These are phyloP conservation scores for Phrynosoma platyrhinos DNA, from an alignment of 2,113 vertebrate species.

Conservation along the genomic window DNA sequence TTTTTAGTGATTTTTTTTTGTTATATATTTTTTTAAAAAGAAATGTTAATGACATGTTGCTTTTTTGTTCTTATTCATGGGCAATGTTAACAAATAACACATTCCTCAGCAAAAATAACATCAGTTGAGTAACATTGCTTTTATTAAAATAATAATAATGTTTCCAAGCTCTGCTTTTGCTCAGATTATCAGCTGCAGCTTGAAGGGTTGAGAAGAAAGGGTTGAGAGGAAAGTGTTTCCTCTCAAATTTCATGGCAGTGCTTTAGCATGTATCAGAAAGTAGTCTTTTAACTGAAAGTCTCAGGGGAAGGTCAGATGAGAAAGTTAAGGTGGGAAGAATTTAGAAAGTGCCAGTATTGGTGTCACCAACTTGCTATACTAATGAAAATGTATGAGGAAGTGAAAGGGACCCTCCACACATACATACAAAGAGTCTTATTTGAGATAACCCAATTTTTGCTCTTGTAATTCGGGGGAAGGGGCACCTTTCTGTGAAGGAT, in stretches of 20 bases:
- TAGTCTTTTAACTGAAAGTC: conserved; percentile 26
- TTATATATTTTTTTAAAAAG: too few species aligned
- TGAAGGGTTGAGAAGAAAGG: background rate
- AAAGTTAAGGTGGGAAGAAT: background rate
- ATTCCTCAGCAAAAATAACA: too few species aligned
- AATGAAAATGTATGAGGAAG: background rate
- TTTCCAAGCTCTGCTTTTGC: background rate
- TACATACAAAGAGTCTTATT: conserved; percentile 9
- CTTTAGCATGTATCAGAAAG: conserved; percentile 8
- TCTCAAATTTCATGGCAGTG: conserved; percentile 24
- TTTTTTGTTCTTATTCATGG: too few species aligned
- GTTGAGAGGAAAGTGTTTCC: conserved; percentile 2
- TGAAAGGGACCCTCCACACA: background rate
- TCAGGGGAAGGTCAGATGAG: fast-evolving
- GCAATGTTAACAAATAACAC: too few species aligned
- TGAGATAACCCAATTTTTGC: conserved; percentile 46
- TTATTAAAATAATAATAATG: background rate
- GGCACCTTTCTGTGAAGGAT: background rate
- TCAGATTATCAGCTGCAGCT: background rate
- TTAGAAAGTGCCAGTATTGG: fast-evolving
- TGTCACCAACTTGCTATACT: background rate
- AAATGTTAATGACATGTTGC: too few species aligned
- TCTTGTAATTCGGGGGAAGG: conserved; percentile 47
- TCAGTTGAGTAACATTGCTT: background rate
- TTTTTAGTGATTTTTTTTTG: too few species aligned